A percentile compares a stretch with the other conserved stretches of the same genome.
Evolutionary conservation across 1,140 invertebrate genomes (phyloP).

Genomic region (Formica exsecta): DNA sequence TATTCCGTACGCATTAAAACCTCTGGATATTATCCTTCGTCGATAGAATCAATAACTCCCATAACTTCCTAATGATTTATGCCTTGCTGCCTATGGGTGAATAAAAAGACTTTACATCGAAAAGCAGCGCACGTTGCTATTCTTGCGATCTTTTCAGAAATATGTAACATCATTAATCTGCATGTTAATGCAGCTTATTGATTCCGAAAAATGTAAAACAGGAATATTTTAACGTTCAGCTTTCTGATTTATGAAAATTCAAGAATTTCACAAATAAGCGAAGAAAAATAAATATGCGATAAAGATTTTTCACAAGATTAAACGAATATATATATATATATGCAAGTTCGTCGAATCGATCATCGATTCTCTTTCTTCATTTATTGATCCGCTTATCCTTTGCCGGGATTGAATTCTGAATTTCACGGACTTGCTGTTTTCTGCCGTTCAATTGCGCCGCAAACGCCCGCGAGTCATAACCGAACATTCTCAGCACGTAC

Average conservation of each 20-base stretch:
- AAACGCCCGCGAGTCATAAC: slow-evolving; percentile 25
- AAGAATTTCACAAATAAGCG: background rate
- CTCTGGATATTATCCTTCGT: slow-evolving; percentile 22
- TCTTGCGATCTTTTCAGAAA: slow-evolving; percentile 8
- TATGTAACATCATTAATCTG: slow-evolving; percentile 18
- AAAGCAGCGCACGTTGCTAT: background rate
- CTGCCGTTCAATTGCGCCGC: background rate
- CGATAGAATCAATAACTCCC: slow-evolving; percentile 34
- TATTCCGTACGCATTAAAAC: background rate
- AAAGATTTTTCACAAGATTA: background rate
- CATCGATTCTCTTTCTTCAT: background rate
- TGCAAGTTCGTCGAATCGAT: background rate
- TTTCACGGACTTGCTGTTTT: background rate
- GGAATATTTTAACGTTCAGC: background rate
- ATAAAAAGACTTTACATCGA: slow-evolving; percentile 17
- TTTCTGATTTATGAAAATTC: background rate
- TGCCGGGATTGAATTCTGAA: background rate
- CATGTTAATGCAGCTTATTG: background rate
- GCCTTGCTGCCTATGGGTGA: background rate
- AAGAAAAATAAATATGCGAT: background rate
- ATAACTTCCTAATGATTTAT: slow-evolving; percentile 7
- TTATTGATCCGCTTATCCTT: background rate
- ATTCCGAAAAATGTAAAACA: background rate
- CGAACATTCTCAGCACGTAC: slow-evolving; percentile 37
- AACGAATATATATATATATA: background rate